Evolutionary conservation across 1,140 invertebrate species (phyloP), one percentile per base, ranked within the genome.

Genomic region (Popillia japonica): DNA sequence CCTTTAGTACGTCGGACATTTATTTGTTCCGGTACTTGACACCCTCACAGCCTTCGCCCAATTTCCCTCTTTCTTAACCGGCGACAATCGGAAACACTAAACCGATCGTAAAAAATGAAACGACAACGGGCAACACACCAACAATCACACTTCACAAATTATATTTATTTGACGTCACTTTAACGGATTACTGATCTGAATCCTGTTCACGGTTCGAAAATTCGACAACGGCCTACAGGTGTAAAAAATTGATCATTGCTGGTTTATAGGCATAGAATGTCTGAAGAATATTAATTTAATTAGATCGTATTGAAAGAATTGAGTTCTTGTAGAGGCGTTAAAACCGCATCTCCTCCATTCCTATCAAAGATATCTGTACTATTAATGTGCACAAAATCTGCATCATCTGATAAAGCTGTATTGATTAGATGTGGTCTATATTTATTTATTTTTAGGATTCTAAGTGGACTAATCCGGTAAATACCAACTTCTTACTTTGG

Each of bases 91-190:
- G 61, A 68, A 68, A 27, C 61, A 68, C 61, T 68, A 68, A 34
- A 68, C 61, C 61, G 61, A 68, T 68, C 61, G 22, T 68, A 22
- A 68, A 68, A 68, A 68, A 68, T 68, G 61, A 68, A 68, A 68
- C 61, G 61, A 23, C 61, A 68, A 68, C 61, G 9, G 61, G 22
- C 61, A 34, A 8, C 22, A 8, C 22, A 34, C 61, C 22, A 68
- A 68, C 61, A 68, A 68, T 68, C 61, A 34, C 61, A 68, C 61
- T 68, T 68, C 22, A 68, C 61, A 27, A 68, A 34, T 34, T 68
- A 34, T 68, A 68, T 68, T 68, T 68, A 68, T 27, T 68, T 68
- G 61, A 22, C 61, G 61, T 22, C 61, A 22, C 27, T 68, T 68
- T 68, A 68, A 68, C 61, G 61, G 61, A 68, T 68, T 68, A 68